phyloP scores from a whole-genome alignment of 2,113 vertebrate genomes.

The Psophia crepitans region DNA sequence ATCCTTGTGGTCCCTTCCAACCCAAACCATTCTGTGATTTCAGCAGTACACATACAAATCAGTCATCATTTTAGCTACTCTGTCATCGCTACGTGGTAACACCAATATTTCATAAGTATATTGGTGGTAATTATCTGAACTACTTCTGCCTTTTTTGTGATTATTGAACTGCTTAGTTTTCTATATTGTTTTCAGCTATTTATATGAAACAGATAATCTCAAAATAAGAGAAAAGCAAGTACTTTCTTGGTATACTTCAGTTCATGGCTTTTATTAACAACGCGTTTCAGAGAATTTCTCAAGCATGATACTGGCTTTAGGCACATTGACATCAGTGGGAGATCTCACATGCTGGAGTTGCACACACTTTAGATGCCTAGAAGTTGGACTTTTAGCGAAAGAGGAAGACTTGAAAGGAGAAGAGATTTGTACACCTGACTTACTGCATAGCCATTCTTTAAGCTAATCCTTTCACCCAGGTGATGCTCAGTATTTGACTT shows the following conservation, averaged over 20 bases:
- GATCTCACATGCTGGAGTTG: neutral
- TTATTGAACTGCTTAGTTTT: neutral
- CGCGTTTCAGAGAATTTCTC: neutral
- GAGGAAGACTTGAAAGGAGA: neutral
- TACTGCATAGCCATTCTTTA: neutral
- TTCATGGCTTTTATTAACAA: neutral
- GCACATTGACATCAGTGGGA: neutral
- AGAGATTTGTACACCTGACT: neutral
- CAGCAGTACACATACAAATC: neutral
- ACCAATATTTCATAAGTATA: neutral
- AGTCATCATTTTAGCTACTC: neutral
- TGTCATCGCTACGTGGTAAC: neutral
- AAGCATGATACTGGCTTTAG: neutral
- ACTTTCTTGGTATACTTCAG: neutral
- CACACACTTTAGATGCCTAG: rapidly evolving
- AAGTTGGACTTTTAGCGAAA: neutral
- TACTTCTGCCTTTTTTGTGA: neutral
- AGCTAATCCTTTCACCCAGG: neutral
- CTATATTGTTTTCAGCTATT: neutral
- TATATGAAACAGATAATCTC: neutral
- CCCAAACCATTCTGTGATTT: too few relatives aligned
- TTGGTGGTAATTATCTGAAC: neutral
- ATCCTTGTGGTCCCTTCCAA: too few relatives aligned
- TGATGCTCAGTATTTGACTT: neutral
- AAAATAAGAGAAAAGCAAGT: neutral